phyloP scores from a whole-genome alignment of 1,140 invertebrate species.

The Sesamia nonagrioides region DNA sequence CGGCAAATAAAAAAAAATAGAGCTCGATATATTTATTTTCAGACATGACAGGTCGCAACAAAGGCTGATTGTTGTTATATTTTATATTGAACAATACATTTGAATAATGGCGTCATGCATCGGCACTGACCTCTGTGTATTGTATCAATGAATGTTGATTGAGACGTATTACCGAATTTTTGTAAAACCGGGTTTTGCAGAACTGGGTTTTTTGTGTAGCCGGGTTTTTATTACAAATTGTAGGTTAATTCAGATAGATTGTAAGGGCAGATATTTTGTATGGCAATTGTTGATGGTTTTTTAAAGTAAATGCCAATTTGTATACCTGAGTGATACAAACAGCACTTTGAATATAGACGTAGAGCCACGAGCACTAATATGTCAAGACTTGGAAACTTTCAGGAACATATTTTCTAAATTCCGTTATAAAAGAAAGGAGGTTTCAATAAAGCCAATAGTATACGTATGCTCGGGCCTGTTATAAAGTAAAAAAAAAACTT shows the following conservation, averaged over 20 bases:
- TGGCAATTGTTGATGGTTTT: neutral
- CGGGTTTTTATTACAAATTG: neutral
- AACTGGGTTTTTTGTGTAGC: neutral
- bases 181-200: neutral
- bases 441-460: no score
- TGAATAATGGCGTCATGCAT: conserved; percentile 19
- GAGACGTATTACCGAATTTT: conserved; percentile 23
- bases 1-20: neutral
- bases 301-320: neutral
- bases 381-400: no score
- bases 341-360: no score
- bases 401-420: no score
- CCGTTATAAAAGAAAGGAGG: no score
- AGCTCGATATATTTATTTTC: neutral
- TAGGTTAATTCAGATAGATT: neutral
- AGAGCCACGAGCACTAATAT: no score
- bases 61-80: conserved; percentile 8
- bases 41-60: conserved; percentile 1
- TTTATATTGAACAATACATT: conserved; percentile 3
- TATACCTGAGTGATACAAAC: no score
- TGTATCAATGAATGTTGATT: conserved; percentile 25
- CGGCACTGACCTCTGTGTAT: neutral
- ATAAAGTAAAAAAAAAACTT: no score
- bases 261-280: neutral
- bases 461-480: no score